Base-by-base conservation (phyloP, 1,140 invertebrate genomes). In the Heliconius hermathena region DNA sequence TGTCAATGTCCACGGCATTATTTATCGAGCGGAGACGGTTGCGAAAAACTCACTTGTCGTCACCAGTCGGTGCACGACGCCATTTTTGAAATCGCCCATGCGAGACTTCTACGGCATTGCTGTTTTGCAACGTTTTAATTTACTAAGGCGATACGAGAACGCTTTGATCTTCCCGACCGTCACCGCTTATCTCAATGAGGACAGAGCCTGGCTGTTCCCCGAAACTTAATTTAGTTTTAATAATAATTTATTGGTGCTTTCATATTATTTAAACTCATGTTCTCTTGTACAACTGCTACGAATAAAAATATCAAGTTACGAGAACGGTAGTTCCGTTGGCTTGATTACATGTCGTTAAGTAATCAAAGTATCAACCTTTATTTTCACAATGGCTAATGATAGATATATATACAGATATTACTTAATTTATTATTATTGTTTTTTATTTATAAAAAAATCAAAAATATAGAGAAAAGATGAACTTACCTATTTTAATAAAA, bases 1-100 rank as follows among this genome's bases (percentile, higher is more conserved):
- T 94, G 91, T 92, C 93, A 94, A 93, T 93, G 90, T 91, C 88
- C 88, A 84, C 91, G 90, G 89, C 91, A 93, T 94, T 94, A 93
- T 94, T 93, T 94, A 94, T 93, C 90, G 90, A 89, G 91, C 88
- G 93, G 93, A 93, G 93, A 94, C 92, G 88, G 90, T 91, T 87
- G 93, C 92, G 93, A 94, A 94, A 94, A 94, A 94, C 88, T 91
- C 84, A 92, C 89, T 89, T 88, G 88, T 87, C 91, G 87, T 91
- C 92, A 93, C 88, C 88, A 88, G 85, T 82, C 88, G 85, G 89
- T 84, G 84, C 82, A 82, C 89, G 90, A 88, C 90, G 91, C 93
- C 92, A 94, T 93, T 93, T 94, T 93, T 90, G 90, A 93, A 94
- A 90, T 89, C 87, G 88, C 85, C 85, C 89, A 84, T 85, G 88